A percentile compares a stretch with the other conserved stretches of the same genome.
Evolutionary conservation across 2,888 invertebrate genomes (phyloP).

Genomic region (Tupiocoris notatus): DNA sequence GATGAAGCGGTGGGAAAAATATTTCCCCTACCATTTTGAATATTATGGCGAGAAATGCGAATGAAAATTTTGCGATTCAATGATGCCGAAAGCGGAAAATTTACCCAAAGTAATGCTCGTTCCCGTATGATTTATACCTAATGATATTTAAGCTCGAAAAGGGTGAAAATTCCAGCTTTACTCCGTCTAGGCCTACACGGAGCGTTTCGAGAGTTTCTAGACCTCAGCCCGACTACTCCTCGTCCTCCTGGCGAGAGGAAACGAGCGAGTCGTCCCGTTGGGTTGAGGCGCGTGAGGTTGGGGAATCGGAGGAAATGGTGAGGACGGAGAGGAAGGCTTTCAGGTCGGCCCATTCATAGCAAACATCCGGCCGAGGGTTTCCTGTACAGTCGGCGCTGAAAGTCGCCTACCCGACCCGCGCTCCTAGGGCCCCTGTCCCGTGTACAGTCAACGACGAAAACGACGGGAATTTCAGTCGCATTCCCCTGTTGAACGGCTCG

Average conservation of each 20-base stretch:
- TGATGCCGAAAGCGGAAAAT: too few relatives aligned
- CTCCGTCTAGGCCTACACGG: too few relatives aligned
- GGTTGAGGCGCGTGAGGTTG: neutral
- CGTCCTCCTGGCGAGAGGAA: constrained; percentile 5
- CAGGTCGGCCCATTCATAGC: constrained; percentile 34
- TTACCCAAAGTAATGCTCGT: too few relatives aligned
- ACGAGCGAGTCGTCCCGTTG: neutral
- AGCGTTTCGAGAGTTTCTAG: neutral
- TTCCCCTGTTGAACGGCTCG: neutral
- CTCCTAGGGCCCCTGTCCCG: neutral
- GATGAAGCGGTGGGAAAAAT: too few relatives aligned
- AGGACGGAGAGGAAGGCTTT: neutral
- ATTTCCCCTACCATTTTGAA: too few relatives aligned
- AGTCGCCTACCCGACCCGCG: constrained; percentile 4
- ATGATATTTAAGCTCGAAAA: too few relatives aligned
- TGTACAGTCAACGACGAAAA: neutral
- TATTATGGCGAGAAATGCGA: too few relatives aligned
- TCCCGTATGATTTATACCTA: too few relatives aligned
- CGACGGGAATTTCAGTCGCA: neutral
- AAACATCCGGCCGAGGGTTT: constrained; percentile 38
- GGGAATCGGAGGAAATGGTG: neutral
- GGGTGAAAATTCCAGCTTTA: neutral
- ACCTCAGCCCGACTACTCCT: neutral
- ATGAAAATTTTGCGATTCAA: too few relatives aligned
- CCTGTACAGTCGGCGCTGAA: constrained; percentile 27